Conservation (phyloP, 2,113 vertebrate genomes). For the Perca schrenkii region DNA sequence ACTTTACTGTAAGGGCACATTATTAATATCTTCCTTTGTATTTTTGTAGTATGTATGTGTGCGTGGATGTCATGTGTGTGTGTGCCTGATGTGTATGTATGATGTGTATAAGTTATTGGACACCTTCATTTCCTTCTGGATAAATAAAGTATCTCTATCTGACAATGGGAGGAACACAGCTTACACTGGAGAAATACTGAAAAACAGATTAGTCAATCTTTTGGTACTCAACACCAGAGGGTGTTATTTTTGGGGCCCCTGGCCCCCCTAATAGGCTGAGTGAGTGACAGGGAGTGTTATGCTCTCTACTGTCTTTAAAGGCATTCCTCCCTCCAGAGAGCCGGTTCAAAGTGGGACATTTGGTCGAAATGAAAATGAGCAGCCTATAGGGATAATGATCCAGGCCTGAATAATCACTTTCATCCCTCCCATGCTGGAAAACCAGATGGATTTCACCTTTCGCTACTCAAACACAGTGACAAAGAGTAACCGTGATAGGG, state of each 20-base stretch:
- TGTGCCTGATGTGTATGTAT: too few species aligned
- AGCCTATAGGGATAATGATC: background rate
- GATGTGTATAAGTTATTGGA: too few species aligned
- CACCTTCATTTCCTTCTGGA: too few species aligned
- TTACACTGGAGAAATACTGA: background rate
- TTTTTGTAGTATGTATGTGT: too few species aligned
- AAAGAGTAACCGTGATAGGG: background rate
- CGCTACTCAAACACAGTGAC: background rate
- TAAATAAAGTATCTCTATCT: too few species aligned
- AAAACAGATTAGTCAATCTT: background rate
- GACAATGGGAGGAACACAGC: background rate
- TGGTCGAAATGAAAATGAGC: background rate
- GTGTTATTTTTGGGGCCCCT: background rate
- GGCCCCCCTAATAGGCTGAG: background rate
- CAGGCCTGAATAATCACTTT: background rate
- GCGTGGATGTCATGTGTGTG: too few species aligned
- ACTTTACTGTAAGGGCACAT: too few species aligned
- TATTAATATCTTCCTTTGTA: too few species aligned
- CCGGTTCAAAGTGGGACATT: background rate
- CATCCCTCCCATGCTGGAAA: background rate
- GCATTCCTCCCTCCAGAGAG: background rate
- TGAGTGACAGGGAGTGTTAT: conserved; percentile 23
- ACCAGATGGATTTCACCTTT: background rate
- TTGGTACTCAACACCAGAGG: background rate
- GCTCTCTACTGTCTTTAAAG: background rate